Base-by-base conservation (phyloP, 2,888 invertebrate species). In the Trachelus troglodyta region DNA sequence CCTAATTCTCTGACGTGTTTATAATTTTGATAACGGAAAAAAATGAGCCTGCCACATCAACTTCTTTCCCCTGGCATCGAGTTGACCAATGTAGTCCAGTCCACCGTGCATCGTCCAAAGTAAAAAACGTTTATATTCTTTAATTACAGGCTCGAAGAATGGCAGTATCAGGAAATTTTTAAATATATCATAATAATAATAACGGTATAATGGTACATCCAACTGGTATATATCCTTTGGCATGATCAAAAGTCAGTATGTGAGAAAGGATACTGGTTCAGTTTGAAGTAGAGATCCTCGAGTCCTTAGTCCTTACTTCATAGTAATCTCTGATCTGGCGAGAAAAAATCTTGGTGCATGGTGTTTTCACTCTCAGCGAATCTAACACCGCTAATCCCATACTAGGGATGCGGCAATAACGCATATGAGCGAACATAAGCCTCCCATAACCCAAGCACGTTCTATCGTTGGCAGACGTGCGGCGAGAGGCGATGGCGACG, bases 331-430 rank as follows among this genome's bases (percentile, higher is more conserved):
- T 77, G 76, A 80, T 81, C 80, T 77, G 77, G 78, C 23, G 35
- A 30, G 74, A 37, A 37, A 74, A 74, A 37, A 74, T 73, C 73
- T 40, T 71, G 56, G 77, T 76, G 56, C 56, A 56, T 6, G 79
- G 81, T 79, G 79, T 85, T 84, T 82, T 77, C 80, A 80, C 79
- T 81, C 84, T 76, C 74, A 73, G 80, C 79, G 83, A 84, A 83
- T 83, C 79, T 79, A 85, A 82, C 79, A 81, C 81, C 81, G 79
- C 79, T 84, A 80, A 82, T 82, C 81, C 81, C 75, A 75, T 78
- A 69, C 78, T 76, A 81, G 78, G 75, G 77, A 30, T 34, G 34
- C 12, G 35, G 74, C 74, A 74, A 74, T 74, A 74, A 74, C 74
- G 74, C 74, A 35, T 74, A 74, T 74, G 74, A 74, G 74, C 74